Base-by-base conservation (phyloP, 2,888 invertebrate genomes). In the Coelogynopora nodosa region DNA sequence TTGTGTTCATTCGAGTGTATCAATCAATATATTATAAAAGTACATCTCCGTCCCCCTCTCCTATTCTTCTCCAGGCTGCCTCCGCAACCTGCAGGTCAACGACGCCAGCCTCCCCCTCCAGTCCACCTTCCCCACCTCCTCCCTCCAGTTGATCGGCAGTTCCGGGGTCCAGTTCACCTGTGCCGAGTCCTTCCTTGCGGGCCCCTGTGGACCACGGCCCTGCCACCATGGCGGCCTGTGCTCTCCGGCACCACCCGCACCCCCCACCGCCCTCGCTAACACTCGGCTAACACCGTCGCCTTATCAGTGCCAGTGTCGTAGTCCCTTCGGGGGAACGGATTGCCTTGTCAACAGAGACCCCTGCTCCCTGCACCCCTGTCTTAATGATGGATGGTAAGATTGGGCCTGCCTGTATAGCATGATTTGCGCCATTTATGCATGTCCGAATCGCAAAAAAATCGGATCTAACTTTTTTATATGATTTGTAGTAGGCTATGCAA, bases 321-420 rank as follows among this genome's bases (percentile, higher is more conserved):
- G 96, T 0, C 97, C 97, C 0, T 97, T 96, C 91, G 94, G 96
- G 13, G 97, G 98, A 0, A 95, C 95, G 91, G 95, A 95, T 89
- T 98, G 97, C 91, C 96, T 97, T 93, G 94, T 95, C 27, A 90
- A 92, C 0, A 95, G 96, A 0, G 96, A 97, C 91, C 95, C 96
- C 0, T 98, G 97, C 90, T 93, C 96, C 87, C 96, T 96, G 0
- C 96, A 97, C 91, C 97, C 97, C n/a, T 97, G 97, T 90, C 93
- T 95, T 88, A 94, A 96, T 91, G 96, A 96, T 30, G 97, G 97
- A 31, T 93, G 95, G 81, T 97, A 97, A 90, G 27, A 87, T 29
- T 29, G n/a, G n/a, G n/a, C n/a, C n/a, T n/a, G 28, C 74, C 2
- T 74, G 27, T 0, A 2, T 0, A 28, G 28, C 74, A 28, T 26